Base-by-base conservation (phyloP, 2,113 vertebrate genomes). In the Labeo rohita region DNA sequence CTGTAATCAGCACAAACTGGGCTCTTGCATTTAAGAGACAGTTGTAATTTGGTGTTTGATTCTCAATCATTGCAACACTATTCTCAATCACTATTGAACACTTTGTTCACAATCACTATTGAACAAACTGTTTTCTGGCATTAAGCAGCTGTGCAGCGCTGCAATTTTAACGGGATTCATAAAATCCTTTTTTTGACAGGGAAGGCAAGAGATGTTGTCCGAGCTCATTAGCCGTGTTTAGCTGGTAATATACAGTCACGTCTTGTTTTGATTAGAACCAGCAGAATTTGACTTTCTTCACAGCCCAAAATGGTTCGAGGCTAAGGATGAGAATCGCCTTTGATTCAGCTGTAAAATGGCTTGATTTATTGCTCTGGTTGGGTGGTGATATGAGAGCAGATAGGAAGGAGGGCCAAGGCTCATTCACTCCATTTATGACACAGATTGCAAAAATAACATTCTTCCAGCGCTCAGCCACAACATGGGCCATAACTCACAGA, bases 231-330 rank as follows among this genome's bases (percentile, higher is more conserved):
- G 49, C 9, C 3, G 0, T 23, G 49, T 84, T 66, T 68, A 34
- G 65, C 52, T 78, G 68, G 34, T 85, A 73, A 88, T 74, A 73
- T 75, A 68, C 43, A 54, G 80, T 75, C 56, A 45, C 16, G 11
- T 34, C 43, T 76, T 49, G 47, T 50, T 78, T 77, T 82, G 84
- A 89, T 89, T 84, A 84, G 85, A 85, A 78, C 45, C 89, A 87
- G 70, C 28, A 45, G 73, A 18, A 8, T 43, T 12, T 43, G 7
- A 50, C 82, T 89, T 89, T 88, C 70, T 86, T 88, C 84, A 61
- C 39, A 8, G 16, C n/a, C 81, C 89, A 78, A 76, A 56, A 72
- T 75, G 59, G 70, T 88, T 84, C 3, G 36, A 74, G 84, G 84
- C 83, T 47, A 65, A 23, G 70, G 63, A 78, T 45, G 66, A 21